These are phyloP conservation scores for Cheilosia vernalis DNA, from an alignment of 2,888 invertebrate species.

Conservation along the genomic window DNA sequence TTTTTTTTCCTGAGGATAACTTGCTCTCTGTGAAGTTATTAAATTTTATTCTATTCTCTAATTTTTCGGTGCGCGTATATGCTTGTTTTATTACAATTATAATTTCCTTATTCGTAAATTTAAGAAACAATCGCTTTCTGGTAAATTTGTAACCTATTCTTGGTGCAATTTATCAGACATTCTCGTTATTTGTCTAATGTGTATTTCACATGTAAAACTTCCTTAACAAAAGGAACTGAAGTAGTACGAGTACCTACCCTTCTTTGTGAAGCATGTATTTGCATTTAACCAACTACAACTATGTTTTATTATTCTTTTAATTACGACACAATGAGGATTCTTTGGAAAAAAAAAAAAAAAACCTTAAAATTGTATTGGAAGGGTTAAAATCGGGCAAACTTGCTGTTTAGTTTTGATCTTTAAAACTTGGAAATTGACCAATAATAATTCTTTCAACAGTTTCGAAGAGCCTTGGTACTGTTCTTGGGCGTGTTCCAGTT, in stretches of 20 bases:
- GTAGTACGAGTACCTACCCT: background rate
- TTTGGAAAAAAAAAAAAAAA: no score
- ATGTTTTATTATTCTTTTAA: background rate
- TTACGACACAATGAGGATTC: no score
- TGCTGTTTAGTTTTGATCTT: no score
- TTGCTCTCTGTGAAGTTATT: slow-evolving; percentile 8
- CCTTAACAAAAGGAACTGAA: slow-evolving; percentile 1
- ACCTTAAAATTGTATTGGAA: no score
- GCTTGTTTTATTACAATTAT: slow-evolving; percentile 3
- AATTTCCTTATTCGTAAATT: background rate
- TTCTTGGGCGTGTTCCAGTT: slow-evolving; percentile 26
- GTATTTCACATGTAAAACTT: background rate
- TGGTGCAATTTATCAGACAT: background rate
- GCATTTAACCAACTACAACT: background rate
- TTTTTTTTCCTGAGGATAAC: slow-evolving; percentile 11
- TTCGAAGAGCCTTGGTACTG: background rate
- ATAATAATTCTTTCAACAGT: background rate
- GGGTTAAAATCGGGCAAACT: no score
- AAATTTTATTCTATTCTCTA: slow-evolving; percentile 16
- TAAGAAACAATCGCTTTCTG: background rate
- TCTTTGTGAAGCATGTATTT: background rate
- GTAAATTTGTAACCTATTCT: background rate
- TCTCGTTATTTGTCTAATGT: background rate
- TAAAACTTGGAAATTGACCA: background rate
- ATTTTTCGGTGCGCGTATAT: background rate